Percentiles rank a stretch among this genome's conserved stretches.
phyloP scores from a whole-genome alignment of 2,888 invertebrate genomes.

The Pollenia labialis region DNA sequence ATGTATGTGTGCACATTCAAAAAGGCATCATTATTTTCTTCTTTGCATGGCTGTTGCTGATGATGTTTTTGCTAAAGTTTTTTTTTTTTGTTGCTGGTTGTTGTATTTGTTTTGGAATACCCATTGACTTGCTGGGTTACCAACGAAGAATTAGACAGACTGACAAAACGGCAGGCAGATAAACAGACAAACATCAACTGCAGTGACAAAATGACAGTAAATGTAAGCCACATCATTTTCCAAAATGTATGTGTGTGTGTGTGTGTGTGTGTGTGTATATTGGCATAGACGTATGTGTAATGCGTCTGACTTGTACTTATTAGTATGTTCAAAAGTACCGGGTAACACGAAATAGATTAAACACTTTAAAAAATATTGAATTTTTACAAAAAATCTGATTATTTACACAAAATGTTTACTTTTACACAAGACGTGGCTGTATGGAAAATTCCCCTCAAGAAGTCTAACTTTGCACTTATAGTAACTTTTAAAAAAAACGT shows the following conservation, averaged over 20 bases:
- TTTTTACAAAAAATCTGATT: no score
- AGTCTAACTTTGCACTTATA: no score
- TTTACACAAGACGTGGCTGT: no score
- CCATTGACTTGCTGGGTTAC: slow-evolving; percentile 3
- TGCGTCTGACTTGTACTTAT: not conserved
- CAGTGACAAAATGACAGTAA: slow-evolving; percentile 61
- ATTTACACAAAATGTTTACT: no score
- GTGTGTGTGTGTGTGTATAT: not conserved
- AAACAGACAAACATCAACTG: slow-evolving; percentile 36
- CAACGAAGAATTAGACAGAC: slow-evolving; percentile 12
- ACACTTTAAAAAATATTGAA: not conserved
- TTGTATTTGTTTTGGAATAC: not conserved
- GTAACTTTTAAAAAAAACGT: no score
- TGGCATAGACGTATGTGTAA: not conserved
- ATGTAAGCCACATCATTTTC: slow-evolving; percentile 58
- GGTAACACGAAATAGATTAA: not conserved
- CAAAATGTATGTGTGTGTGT: slow-evolving; percentile 18
- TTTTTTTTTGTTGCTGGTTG: not conserved
- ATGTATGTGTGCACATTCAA: slow-evolving; percentile 29
- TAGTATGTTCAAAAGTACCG: not conserved
- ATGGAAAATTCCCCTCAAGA: no score
- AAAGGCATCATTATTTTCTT: slow-evolving; percentile 54
- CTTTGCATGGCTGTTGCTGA: slow-evolving; percentile 26
- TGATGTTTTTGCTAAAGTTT: slow-evolving; percentile 6
- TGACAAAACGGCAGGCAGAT: slow-evolving; percentile 7